Evolutionary conservation across 2,888 invertebrate genomes (phyloP).

Genomic region (Charanyca ferruginea): DNA sequence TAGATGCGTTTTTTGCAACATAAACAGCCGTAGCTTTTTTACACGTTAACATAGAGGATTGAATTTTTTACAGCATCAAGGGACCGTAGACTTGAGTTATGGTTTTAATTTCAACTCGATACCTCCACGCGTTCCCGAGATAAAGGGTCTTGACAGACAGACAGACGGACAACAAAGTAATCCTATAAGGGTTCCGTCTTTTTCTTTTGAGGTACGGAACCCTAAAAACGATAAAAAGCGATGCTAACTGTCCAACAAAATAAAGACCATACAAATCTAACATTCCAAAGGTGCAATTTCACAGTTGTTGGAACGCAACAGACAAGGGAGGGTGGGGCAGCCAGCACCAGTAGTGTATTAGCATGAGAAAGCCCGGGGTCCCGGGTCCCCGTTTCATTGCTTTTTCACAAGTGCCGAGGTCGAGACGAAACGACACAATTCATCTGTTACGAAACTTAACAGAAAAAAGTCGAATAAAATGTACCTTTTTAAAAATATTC

Average conservation of each 20-base stretch:
- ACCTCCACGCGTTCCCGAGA: no score
- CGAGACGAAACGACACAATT: conserved; percentile 67
- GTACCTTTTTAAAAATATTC: conserved; percentile 71
- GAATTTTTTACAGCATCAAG: no score
- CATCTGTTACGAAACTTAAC: conserved; percentile 65
- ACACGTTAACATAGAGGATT: no score
- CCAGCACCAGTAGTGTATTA: conserved; percentile 69
- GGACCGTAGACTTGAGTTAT: no score
- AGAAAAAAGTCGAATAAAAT: conserved; percentile 59
- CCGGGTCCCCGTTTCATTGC: conserved; percentile 66
- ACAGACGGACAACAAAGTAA: no score
- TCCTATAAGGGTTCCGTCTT: no score
- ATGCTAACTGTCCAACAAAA: conserved; percentile 53
- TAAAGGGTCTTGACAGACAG: no score
- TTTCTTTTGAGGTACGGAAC: no score
- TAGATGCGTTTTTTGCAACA: no score
- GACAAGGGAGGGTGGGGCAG: conserved; percentile 65
- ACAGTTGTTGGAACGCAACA: conserved; percentile 81
- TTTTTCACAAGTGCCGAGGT: conserved; percentile 69
- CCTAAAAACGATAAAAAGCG: no score
- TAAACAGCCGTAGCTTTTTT: no score
- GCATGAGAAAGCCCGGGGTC: conserved; percentile 74
- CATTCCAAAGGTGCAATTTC: conserved; percentile 83
- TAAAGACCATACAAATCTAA: conserved; percentile 68
- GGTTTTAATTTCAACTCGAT: no score